These are phyloP conservation scores for Stegana nigrithorax DNA, from an alignment of 2,888 invertebrate genomes.

Conservation along the genomic window DNA sequence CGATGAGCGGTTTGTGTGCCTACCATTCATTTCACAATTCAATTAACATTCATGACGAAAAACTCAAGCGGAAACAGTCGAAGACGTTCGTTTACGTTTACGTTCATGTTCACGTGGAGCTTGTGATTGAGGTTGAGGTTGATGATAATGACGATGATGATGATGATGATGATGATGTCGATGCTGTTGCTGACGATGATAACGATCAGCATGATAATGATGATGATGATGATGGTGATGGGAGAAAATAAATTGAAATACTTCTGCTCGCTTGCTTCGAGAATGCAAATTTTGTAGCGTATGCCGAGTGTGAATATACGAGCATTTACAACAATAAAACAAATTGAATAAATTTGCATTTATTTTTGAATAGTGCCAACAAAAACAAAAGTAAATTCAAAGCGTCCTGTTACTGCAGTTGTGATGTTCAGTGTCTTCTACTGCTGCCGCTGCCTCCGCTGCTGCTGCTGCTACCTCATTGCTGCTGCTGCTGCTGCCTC, in stretches of 20 bases:
- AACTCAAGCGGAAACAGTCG: not conserved
- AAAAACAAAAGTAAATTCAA: slow-evolving; percentile 3
- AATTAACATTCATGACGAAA: slow-evolving; percentile 1
- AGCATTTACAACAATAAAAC: slow-evolving; percentile 35
- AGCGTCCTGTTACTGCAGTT: slow-evolving; percentile 15
- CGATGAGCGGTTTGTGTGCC: too few species aligned
- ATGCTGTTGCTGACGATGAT: not conserved
- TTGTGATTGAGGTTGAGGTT: not conserved
- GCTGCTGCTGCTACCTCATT: not conserved
- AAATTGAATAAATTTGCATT: slow-evolving; percentile 50
- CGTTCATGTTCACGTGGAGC: too few species aligned
- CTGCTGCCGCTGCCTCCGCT: not conserved
- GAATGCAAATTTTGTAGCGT: slow-evolving; percentile 10
- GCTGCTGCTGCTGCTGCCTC: too few species aligned
- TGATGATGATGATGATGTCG: not conserved
- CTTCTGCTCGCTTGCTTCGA: too few species aligned
- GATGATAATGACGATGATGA: not conserved
- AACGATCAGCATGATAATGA: not conserved
- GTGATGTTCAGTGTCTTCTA: slow-evolving; percentile 11
- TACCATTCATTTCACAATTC: slow-evolving; percentile 15
- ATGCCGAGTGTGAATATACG: not conserved
- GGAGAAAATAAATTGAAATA: slow-evolving; percentile 4
- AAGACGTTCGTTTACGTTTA: too few species aligned
- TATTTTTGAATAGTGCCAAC: slow-evolving; percentile 4
- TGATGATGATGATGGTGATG: not conserved